Conservation (phyloP, 1,140 invertebrate species). For the Sarcophaga peregrina region DNA sequence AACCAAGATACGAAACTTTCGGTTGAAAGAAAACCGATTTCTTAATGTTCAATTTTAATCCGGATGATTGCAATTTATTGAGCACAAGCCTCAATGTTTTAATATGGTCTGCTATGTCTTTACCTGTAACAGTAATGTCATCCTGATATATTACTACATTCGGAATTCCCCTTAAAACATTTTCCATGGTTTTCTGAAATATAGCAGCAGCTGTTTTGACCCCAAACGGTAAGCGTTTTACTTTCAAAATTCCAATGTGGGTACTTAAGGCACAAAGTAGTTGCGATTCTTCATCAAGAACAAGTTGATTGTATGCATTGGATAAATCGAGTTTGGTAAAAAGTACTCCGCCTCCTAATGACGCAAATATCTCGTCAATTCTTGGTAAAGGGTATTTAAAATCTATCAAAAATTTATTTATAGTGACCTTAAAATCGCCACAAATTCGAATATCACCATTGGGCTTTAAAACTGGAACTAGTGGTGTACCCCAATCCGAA, state of each 20-base stretch:
- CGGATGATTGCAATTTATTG: slow-evolving; percentile 24
- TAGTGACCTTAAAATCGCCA: slow-evolving; percentile 65
- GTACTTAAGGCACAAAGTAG: slow-evolving; percentile 44
- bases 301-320: slow-evolving; percentile 55
- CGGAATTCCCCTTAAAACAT: slow-evolving; percentile 53
- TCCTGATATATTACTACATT: slow-evolving; percentile 55
- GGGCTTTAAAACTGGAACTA: slow-evolving; percentile 61
- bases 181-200: slow-evolving; percentile 65
- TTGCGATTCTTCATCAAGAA: slow-evolving; percentile 52
- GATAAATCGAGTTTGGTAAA: slow-evolving; percentile 64
- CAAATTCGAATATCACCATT: slow-evolving; percentile 66
- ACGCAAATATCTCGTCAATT: slow-evolving; percentile 58
- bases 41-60: slow-evolving; percentile 51
- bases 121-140: slow-evolving; percentile 60
- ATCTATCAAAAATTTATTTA: slow-evolving; percentile 62
- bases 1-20: slow-evolving; percentile 55
- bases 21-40: slow-evolving; percentile 57
- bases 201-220: slow-evolving; percentile 49
- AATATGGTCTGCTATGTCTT: slow-evolving; percentile 51
- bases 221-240: too few relatives aligned
- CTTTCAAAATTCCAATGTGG: too few relatives aligned
- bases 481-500: slow-evolving; percentile 45
- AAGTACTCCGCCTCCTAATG: slow-evolving; percentile 51
- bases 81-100: slow-evolving; percentile 34
- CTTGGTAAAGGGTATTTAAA: slow-evolving; percentile 63